Evolutionary conservation across 2,113 vertebrate species (phyloP).

Genomic region (Dascyllus trimaculatus): DNA sequence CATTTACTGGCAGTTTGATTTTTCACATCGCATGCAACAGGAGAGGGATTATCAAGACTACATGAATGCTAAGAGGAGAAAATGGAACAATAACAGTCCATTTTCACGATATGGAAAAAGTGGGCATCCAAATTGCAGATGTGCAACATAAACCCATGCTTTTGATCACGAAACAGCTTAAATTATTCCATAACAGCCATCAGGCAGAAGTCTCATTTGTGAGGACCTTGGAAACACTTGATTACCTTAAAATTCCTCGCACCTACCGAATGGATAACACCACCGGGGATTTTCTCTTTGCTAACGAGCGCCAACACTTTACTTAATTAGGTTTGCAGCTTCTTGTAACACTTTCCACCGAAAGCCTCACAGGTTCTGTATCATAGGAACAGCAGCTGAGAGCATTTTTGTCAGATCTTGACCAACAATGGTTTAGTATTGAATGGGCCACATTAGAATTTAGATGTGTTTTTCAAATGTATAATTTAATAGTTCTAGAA

Average conservation of each 20-base stretch:
- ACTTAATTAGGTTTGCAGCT: slow-evolving; percentile 35
- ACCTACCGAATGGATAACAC: slow-evolving; percentile 14
- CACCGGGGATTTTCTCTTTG: slow-evolving; percentile 33
- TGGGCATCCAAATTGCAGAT: background rate
- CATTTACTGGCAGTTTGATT: slow-evolving; percentile 53
- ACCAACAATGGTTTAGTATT: background rate
- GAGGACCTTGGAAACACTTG: slow-evolving; percentile 1
- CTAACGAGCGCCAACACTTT: slow-evolving; percentile 29
- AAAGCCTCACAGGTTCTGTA: slow-evolving; percentile 13
- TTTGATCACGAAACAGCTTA: background rate
- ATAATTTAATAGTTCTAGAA: background rate
- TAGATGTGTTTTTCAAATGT: background rate
- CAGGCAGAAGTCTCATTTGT: background rate
- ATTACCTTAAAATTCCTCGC: slow-evolving; percentile 46
- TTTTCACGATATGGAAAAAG: slow-evolving; percentile 11
- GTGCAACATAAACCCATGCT: slow-evolving; percentile 6
- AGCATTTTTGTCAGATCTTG: background rate
- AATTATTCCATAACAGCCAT: background rate
- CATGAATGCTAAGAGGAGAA: slow-evolving; percentile 18
- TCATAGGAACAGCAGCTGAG: slow-evolving; percentile 13
- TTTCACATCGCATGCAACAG: slow-evolving; percentile 46
- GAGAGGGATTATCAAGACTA: slow-evolving; percentile 53
- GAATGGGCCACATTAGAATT: background rate
- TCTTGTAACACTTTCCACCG: slow-evolving; percentile 13
- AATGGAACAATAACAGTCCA: background rate